These are phyloP conservation scores for Parapristionchus giblindavisi DNA, from an alignment of 2,888 invertebrate genomes.

Conservation along the genomic window DNA sequence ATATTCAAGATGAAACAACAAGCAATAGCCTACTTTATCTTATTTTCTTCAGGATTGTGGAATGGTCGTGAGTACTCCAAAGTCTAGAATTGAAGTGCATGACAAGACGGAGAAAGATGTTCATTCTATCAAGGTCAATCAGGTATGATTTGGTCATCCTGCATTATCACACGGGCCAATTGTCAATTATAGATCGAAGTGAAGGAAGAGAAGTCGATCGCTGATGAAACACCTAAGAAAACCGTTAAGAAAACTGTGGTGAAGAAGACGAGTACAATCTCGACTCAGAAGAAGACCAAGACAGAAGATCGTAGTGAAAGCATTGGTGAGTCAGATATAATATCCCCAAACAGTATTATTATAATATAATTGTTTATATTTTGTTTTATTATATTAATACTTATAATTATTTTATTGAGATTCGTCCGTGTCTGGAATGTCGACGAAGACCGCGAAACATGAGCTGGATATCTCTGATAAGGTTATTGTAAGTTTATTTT, in stretches of 20 bases:
- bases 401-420: neutral
- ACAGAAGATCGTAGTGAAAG: constrained; percentile 14
- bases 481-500: neutral
- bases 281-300: constrained; percentile 44
- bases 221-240: constrained; percentile 42
- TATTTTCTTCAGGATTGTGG: constrained; percentile 19
- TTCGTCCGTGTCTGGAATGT: constrained; percentile 9
- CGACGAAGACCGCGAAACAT: neutral
- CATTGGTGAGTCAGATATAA: constrained; percentile 1
- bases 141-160: constrained; percentile 4
- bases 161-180: neutral
- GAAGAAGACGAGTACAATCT: constrained; percentile 46
- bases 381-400: neutral
- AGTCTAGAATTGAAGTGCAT: constrained; percentile 4
- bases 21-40: too few species aligned
- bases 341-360: neutral
- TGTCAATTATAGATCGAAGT: constrained; percentile 15
- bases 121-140: constrained; percentile 6
- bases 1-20: too few species aligned
- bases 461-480: neutral
- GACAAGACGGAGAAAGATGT: constrained; percentile 31
- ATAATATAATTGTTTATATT: neutral
- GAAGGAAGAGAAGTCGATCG: constrained; percentile 29
- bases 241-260: constrained; percentile 49
- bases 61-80: neutral